Evolutionary conservation across 1,140 invertebrate species (phyloP).

Genomic region (Drosophila trapezifrons): DNA sequence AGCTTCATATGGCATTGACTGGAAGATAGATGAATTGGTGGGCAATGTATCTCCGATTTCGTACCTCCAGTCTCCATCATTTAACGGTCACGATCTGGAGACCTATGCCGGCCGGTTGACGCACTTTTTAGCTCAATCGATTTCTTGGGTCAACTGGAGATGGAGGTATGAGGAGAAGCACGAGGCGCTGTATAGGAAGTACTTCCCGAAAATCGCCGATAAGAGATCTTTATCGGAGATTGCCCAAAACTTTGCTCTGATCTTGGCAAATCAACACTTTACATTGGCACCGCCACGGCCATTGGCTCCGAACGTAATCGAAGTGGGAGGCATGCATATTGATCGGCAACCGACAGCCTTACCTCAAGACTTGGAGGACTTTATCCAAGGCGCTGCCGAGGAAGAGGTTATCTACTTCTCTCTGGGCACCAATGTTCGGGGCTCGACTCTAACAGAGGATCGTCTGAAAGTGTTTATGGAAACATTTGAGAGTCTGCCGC

Average conservation of each 20-base stretch:
- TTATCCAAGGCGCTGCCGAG: constrained; percentile 85
- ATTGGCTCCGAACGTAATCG: constrained; percentile 68
- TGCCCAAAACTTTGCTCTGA: constrained; percentile 53
- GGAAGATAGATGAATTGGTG: constrained; percentile 32
- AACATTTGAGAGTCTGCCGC: constrained; percentile 52
- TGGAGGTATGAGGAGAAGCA: constrained; percentile 62
- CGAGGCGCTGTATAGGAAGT: constrained; percentile 65
- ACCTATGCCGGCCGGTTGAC: constrained; percentile 4
- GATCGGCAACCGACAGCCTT: constrained; percentile 74
- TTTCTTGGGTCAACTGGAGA: constrained; percentile 67
- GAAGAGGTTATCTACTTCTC: constrained; percentile 87
- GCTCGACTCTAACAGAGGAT: constrained; percentile 84
- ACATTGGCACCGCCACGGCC: constrained; percentile 58
- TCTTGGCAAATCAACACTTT: constrained; percentile 77
- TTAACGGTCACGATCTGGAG: not conserved
- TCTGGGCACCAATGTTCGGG: constrained; percentile 85
- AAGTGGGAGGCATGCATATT: constrained; percentile 86
- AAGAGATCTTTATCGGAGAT: constrained; percentile 40
- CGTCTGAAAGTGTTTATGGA: constrained; percentile 67
- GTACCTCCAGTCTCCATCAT: constrained; percentile 12
- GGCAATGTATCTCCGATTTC: constrained; percentile 24
- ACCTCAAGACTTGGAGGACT: constrained; percentile 77
- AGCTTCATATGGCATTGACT: constrained; percentile 21
- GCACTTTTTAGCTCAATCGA: constrained; percentile 10
- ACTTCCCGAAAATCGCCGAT: constrained; percentile 47